phyloP scores from a whole-genome alignment of 2,888 invertebrate genomes.

The Xestia rhomboidea region DNA sequence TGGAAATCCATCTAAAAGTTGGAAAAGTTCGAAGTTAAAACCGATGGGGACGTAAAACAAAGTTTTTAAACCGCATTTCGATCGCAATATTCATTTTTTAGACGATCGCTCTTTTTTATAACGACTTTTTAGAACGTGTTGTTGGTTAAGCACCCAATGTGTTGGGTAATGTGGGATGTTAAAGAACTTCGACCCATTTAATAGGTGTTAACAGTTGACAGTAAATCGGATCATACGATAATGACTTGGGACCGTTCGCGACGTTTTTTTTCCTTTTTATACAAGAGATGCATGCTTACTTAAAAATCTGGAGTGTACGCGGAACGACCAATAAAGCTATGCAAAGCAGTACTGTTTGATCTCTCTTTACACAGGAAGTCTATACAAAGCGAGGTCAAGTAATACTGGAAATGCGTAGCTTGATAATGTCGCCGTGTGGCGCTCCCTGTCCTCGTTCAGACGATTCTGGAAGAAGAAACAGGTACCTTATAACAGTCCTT shows the following conservation, averaged over 20 bases:
- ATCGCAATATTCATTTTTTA: slow-evolving; percentile 34
- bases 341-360: not conserved
- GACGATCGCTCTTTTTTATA: slow-evolving; percentile 35
- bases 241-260: not conserved
- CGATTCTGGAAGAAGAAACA: not conserved
- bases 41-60: slow-evolving; percentile 26
- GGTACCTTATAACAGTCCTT: not conserved
- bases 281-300: not conserved
- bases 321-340: not conserved
- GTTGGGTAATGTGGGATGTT: slow-evolving; percentile 20
- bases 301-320: not conserved
- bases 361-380: not conserved
- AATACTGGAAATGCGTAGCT: not conserved
- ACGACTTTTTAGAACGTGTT: slow-evolving; percentile 42
- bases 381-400: not conserved
- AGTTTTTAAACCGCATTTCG: slow-evolving; percentile 40
- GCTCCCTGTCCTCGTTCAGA: not conserved
- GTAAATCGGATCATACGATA: slow-evolving; percentile 24
- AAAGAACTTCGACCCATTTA: slow-evolving; percentile 38
- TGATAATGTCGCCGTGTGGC: not conserved
- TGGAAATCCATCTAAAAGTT: slow-evolving; percentile 24
- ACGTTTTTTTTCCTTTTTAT: not conserved
- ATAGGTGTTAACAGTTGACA: slow-evolving; percentile 11
- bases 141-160: slow-evolving; percentile 38
- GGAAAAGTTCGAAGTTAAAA: slow-evolving; percentile 20